phyloP scores from a whole-genome alignment of 2,888 invertebrate species.

The Rhagonycha fulva region DNA sequence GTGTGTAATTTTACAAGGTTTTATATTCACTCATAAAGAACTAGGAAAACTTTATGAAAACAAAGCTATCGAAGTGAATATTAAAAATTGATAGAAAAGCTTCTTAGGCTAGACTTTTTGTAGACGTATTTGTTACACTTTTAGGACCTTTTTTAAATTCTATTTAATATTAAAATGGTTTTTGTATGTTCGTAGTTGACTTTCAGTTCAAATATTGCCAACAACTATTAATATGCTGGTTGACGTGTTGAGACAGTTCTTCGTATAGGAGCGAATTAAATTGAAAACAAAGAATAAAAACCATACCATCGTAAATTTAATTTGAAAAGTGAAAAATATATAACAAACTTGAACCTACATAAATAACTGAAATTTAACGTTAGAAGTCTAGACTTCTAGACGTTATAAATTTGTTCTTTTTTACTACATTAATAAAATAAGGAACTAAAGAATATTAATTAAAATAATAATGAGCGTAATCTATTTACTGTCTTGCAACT shows the following conservation, averaged over 20 bases:
- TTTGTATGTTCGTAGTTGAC: background rate
- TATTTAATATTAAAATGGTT: background rate
- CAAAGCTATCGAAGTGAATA: background rate
- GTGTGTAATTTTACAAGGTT: background rate
- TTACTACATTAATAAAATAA: background rate
- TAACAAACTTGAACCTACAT: background rate
- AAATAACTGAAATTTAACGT: background rate
- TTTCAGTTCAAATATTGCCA: background rate
- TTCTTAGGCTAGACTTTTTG: background rate
- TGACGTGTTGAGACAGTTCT: background rate
- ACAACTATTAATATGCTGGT: background rate
- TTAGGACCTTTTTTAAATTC: background rate
- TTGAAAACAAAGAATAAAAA: background rate
- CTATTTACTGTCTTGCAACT: too few relatives aligned
- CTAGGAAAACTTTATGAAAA: background rate
- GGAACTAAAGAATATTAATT: background rate
- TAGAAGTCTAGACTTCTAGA: background rate
- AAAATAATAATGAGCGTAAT: too few relatives aligned
- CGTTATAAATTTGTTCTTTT: background rate
- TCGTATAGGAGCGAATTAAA: background rate
- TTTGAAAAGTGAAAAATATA: background rate
- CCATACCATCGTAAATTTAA: background rate
- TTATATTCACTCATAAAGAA: background rate
- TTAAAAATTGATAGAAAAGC: background rate
- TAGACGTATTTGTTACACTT: background rate